These are phyloP conservation scores for Capitella teleta DNA, from an alignment of 1,140 invertebrate species.

Conservation along the genomic window DNA sequence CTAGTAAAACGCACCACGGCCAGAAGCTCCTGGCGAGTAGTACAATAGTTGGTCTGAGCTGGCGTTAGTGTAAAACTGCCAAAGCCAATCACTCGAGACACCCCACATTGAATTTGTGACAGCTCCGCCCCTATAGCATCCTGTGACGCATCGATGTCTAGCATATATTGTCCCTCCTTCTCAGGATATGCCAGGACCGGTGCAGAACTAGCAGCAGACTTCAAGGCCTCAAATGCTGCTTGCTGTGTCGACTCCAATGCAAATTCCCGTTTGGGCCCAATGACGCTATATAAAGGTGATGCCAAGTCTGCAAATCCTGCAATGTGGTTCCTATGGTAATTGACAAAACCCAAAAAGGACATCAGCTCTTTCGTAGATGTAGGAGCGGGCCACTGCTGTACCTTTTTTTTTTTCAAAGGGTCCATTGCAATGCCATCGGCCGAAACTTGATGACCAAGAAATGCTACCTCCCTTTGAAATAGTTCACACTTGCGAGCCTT, in stretches of 20 bases:
- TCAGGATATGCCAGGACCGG: slow-evolving; percentile 17
- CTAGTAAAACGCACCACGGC: no score
- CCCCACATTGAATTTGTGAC: no score
- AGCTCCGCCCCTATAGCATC: no score
- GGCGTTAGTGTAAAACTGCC: no score
- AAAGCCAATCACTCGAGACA: no score
- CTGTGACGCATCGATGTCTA: slow-evolving; percentile 21
- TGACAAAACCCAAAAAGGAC: slow-evolving; percentile 11
- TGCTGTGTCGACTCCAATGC: slow-evolving; percentile 13
- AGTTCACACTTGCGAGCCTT: slow-evolving; percentile 32
- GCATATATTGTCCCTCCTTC: slow-evolving; percentile 13
- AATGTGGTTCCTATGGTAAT: slow-evolving; percentile 11
- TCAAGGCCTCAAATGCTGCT: slow-evolving; percentile 14
- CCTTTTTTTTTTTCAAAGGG: background rate
- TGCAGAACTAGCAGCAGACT: slow-evolving; percentile 10
- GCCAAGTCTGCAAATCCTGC: slow-evolving; percentile 11
- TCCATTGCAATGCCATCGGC: no score
- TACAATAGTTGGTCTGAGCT: no score
- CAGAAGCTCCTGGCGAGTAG: no score
- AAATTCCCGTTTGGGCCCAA: slow-evolving; percentile 11
- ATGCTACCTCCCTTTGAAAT: slow-evolving; percentile 24
- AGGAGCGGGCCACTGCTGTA: slow-evolving; percentile 2
- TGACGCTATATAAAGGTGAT: slow-evolving; percentile 14
- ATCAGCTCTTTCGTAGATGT: slow-evolving; percentile 8
- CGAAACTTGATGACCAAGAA: slow-evolving; percentile 39